Conservation (phyloP, 2,888 invertebrate species). For the Hemaris fuciformis region DNA sequence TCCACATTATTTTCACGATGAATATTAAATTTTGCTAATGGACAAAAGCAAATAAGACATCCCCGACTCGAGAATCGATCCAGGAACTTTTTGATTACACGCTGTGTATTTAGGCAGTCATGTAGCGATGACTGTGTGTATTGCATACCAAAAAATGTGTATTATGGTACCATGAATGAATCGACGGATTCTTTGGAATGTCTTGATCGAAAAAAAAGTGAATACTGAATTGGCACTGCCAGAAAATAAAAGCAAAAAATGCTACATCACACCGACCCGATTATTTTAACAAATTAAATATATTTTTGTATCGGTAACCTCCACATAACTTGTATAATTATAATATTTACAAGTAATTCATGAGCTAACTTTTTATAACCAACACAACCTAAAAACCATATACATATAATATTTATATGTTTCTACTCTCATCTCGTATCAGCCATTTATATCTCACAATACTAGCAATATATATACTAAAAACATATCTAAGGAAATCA, state of each 20-base stretch:
- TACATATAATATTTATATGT: not conserved
- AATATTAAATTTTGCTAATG: no score
- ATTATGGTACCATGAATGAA: no score
- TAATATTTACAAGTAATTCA: not conserved
- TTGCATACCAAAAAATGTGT: no score
- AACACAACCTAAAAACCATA: slow-evolving; percentile 2
- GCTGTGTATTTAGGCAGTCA: no score
- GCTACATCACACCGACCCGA: not conserved
- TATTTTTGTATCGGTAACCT: slow-evolving; percentile 2
- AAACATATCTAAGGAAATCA: slow-evolving; percentile 1
- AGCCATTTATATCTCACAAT: slow-evolving; percentile 3
- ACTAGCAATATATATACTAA: slow-evolving; percentile 5
- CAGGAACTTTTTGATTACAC: not conserved
- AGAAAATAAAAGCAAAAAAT: not conserved
- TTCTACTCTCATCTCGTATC: not conserved
- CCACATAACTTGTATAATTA: not conserved
- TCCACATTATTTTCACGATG: not conserved
- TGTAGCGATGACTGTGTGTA: no score
- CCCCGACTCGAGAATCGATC: no score
- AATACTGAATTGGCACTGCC: not conserved
- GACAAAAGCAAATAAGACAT: no score
- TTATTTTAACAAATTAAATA: slow-evolving; percentile 3
- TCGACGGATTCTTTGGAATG: no score
- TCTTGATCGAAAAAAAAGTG: no score
- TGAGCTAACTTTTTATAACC: not conserved